Evolutionary conservation across 2,888 invertebrate species (phyloP).

Genomic region (Electrophaes corylata): DNA sequence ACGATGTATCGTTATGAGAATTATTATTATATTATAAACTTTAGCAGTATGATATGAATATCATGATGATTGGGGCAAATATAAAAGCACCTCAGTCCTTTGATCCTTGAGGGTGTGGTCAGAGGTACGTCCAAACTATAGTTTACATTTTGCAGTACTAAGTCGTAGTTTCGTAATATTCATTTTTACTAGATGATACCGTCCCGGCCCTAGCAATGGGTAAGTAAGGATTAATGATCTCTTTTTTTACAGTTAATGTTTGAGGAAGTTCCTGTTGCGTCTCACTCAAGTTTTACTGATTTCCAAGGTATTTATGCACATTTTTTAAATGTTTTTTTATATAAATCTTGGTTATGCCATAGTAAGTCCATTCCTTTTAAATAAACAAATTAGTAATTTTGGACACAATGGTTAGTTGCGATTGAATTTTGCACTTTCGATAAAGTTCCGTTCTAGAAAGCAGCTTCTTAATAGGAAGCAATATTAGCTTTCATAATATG

Average conservation of each 20-base stretch:
- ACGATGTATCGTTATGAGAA: too few relatives aligned
- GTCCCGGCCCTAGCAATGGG: too few relatives aligned
- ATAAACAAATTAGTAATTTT: not conserved
- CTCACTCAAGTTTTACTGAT: constrained; percentile 47
- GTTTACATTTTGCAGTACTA: too few relatives aligned
- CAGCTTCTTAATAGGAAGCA: not conserved
- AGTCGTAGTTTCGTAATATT: not conserved
- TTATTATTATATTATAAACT: too few relatives aligned
- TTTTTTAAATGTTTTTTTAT: not conserved
- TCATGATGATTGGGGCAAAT: too few relatives aligned
- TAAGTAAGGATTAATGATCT: constrained; percentile 17
- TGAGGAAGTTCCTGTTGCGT: constrained; percentile 57
- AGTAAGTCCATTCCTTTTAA: not conserved
- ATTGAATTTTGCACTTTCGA: constrained; percentile 1
- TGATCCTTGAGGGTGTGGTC: too few relatives aligned
- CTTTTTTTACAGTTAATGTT: constrained; percentile 71
- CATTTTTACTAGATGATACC: not conserved
- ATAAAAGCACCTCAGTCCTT: too few relatives aligned
- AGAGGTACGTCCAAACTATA: too few relatives aligned
- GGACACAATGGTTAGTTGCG: not conserved
- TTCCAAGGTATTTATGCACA: constrained; percentile 54
- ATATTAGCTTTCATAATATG: too few relatives aligned
- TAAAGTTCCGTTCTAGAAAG: not conserved
- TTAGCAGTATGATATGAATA: too few relatives aligned
- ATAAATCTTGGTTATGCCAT: not conserved